phyloP scores from a whole-genome alignment of 2,888 invertebrate genomes.

The Lasius fuliginosus region DNA sequence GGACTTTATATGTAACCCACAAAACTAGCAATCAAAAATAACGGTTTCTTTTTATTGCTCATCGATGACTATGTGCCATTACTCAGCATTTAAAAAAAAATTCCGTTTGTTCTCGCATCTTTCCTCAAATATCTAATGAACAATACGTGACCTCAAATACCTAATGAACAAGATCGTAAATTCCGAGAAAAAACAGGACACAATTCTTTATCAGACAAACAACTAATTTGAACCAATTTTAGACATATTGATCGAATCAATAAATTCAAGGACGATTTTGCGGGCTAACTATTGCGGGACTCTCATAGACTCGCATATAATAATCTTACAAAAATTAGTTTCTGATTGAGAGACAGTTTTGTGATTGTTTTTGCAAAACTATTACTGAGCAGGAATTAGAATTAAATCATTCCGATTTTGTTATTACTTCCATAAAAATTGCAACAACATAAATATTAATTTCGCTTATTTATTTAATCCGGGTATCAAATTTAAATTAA shows the following conservation, averaged over 20 bases:
- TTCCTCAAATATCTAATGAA: neutral
- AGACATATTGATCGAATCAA: conserved; percentile 25
- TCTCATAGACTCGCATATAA: neutral
- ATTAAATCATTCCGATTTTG: neutral
- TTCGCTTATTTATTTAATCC: neutral
- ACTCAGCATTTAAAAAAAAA: neutral
- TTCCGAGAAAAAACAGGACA: neutral
- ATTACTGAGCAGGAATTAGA: neutral
- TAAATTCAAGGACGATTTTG: conserved; percentile 18
- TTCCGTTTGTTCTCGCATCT: neutral
- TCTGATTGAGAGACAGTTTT: neutral
- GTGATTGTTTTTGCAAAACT: neutral
- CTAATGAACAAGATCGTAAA: conserved; percentile 1
- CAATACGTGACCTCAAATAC: neutral
- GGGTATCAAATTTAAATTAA: neutral
- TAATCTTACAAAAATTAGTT: conserved; percentile 6
- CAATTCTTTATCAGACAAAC: neutral
- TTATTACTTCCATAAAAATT: conserved; percentile 2
- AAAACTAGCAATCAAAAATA: conserved; percentile 6
- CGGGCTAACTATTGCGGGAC: neutral
- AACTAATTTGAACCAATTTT: neutral
- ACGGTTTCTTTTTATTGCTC: neutral
- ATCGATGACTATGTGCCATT: neutral
- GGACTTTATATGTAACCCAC: neutral
- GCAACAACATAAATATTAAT: neutral